These are phyloP conservation scores for Drosophila neutralis DNA, from an alignment of 2,888 invertebrate genomes.

Conservation along the genomic window DNA sequence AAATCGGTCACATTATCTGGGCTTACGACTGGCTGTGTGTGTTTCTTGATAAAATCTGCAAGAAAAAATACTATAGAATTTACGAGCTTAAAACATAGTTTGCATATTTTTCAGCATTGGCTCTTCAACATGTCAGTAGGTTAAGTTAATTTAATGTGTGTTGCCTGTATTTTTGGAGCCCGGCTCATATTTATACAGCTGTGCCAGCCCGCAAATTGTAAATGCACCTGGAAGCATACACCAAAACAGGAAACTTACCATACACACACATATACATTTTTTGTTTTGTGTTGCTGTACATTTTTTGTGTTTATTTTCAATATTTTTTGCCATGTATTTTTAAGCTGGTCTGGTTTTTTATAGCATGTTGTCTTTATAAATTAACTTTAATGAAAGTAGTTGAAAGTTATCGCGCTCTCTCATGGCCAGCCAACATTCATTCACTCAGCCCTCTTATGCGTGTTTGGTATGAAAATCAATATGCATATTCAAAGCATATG, in stretches of 20 bases:
- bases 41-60: neutral
- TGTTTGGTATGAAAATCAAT: slow-evolving; percentile 64
- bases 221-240: slow-evolving; percentile 40
- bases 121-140: neutral
- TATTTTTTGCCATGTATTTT: slow-evolving; percentile 58
- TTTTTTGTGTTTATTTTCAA: slow-evolving; percentile 43
- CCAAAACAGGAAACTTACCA: slow-evolving; percentile 15
- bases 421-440: neutral
- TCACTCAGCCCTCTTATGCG: slow-evolving; percentile 3
- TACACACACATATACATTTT: slow-evolving; percentile 1
- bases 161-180: slow-evolving; percentile 3
- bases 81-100: neutral
- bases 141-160: slow-evolving; percentile 17
- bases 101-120: neutral
- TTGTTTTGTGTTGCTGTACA: slow-evolving; percentile 23
- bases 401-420: slow-evolving; percentile 13
- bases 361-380: slow-evolving; percentile 67
- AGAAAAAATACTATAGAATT: neutral
- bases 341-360: slow-evolving; percentile 49
- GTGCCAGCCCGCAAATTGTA: slow-evolving; percentile 38
- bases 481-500: slow-evolving; percentile 74
- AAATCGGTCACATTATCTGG: slow-evolving; percentile 13
- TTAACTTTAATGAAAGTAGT: slow-evolving; percentile 70
- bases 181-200: slow-evolving; percentile 53
- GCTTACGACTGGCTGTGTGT: neutral